Conservation (phyloP, 2,888 invertebrate genomes). For the Spisula subtruncata region DNA sequence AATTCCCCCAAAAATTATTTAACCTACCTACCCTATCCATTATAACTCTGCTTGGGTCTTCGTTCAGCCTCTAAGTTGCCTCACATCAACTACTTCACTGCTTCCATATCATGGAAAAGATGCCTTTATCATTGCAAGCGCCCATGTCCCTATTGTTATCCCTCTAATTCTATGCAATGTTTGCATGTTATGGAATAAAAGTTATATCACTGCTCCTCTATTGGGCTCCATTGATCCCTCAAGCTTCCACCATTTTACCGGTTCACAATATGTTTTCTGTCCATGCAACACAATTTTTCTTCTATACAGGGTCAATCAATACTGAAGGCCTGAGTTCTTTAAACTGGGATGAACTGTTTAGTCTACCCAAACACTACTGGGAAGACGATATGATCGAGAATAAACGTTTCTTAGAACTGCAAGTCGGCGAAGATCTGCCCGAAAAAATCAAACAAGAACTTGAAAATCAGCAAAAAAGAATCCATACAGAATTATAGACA, state of each 20-base stretch:
- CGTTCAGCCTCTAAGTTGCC: too few relatives aligned
- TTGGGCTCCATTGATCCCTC: too few relatives aligned
- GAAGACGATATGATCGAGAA: conserved; percentile 93
- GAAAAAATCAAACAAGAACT: conserved; percentile 92
- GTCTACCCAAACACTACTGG: conserved; percentile 97
- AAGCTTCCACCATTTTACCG: conserved; percentile 65
- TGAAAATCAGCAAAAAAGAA: conserved; percentile 90
- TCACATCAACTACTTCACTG: too few relatives aligned
- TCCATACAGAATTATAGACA: conserved; percentile 82
- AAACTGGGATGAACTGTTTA: conserved; percentile 94
- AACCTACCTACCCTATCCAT: too few relatives aligned
- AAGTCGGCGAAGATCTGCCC: conserved; percentile 94
- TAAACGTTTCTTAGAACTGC: conserved; percentile 95
- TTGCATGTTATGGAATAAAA: too few relatives aligned
- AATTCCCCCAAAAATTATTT: too few relatives aligned
- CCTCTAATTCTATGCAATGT: too few relatives aligned
- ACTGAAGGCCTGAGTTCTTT: conserved; percentile 91
- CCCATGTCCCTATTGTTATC: too few relatives aligned
- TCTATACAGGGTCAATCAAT: conserved; percentile 89
- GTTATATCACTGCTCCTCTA: too few relatives aligned
- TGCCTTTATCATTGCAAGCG: too few relatives aligned
- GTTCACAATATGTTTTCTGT: conserved; percentile 84
- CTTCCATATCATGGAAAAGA: too few relatives aligned
- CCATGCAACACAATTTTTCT: background rate
- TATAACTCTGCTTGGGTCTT: too few relatives aligned